phyloP scores from a whole-genome alignment of 1,140 invertebrate genomes.

The Drosophila baimaii region DNA sequence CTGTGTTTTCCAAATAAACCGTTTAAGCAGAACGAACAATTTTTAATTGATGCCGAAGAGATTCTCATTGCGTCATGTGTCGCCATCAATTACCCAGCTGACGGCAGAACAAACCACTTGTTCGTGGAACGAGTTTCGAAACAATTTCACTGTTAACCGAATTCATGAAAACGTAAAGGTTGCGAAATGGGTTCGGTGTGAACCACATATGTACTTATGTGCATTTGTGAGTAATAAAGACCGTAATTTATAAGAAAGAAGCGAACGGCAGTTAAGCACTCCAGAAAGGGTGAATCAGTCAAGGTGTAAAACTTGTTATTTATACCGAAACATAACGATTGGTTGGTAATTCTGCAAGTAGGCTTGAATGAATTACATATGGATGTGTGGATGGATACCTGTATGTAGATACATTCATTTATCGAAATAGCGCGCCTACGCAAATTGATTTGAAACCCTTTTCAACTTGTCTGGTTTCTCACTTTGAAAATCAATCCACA shows the following conservation, averaged over 20 bases:
- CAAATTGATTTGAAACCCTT: slow-evolving; percentile 8
- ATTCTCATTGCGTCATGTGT: slow-evolving; percentile 4
- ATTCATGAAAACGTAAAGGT: slow-evolving; percentile 14
- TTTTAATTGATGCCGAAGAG: neutral
- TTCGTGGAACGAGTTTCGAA: slow-evolving; percentile 21
- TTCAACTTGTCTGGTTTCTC: slow-evolving; percentile 12
- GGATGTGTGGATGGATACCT: neutral
- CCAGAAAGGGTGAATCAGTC: slow-evolving; percentile 20
- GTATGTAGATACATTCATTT: neutral
- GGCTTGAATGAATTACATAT: neutral
- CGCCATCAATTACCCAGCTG: slow-evolving; percentile 9
- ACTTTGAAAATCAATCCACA: slow-evolving; percentile 25
- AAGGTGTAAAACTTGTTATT: slow-evolving; percentile 1
- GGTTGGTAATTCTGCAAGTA: slow-evolving; percentile 4
- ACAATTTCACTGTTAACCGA: slow-evolving; percentile 11
- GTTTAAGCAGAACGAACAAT: neutral
- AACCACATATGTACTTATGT: neutral
- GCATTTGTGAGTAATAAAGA: slow-evolving; percentile 7
- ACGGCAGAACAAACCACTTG: slow-evolving; percentile 36
- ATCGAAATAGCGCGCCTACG: slow-evolving; percentile 6
- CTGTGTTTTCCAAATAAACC: neutral
- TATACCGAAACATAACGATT: neutral
- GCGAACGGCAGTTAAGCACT: slow-evolving; percentile 4
- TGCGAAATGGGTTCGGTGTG: slow-evolving; percentile 31
- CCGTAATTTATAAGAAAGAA: slow-evolving; percentile 23